Conservation (phyloP, 2,888 invertebrate species). For the Leptinotarsa haldemani region DNA sequence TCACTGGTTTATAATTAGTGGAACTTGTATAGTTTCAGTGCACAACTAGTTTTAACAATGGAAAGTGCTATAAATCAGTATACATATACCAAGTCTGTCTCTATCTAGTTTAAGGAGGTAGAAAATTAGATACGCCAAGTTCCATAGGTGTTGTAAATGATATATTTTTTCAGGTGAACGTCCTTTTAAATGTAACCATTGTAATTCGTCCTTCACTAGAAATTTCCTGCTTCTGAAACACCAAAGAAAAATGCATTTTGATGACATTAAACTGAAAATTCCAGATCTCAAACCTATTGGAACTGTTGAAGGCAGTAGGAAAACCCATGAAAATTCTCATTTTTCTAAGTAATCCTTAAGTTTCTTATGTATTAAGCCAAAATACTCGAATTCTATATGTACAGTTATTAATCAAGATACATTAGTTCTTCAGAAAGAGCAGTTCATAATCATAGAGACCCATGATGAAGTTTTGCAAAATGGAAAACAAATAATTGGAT, state of each 20-base stretch:
- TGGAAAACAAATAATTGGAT: too few species aligned
- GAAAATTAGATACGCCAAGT: too few species aligned
- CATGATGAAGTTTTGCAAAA: too few species aligned
- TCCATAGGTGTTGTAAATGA: not conserved
- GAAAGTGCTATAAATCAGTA: too few species aligned
- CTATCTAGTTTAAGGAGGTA: too few species aligned
- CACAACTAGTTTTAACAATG: too few species aligned
- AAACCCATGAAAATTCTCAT: constrained; percentile 44
- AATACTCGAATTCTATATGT: not conserved
- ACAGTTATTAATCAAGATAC: not conserved
- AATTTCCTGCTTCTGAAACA: constrained; percentile 65
- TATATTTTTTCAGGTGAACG: constrained; percentile 54
- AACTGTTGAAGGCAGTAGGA: constrained; percentile 39
- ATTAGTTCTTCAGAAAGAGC: too few species aligned
- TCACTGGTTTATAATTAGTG: too few species aligned
- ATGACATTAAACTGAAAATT: constrained; percentile 42
- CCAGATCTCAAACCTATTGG: constrained; percentile 54
- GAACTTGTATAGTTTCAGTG: too few species aligned
- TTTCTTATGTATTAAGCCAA: not conserved
- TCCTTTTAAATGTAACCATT: constrained; percentile 62
- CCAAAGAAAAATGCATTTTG: constrained; percentile 55
- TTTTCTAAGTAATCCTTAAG: not conserved
- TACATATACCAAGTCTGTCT: too few species aligned
- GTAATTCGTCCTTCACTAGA: constrained; percentile 62
- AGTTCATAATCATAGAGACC: too few species aligned